phyloP scores from a whole-genome alignment of 2,797 vertebrate genomes.

The Aratinga solstitialis region DNA sequence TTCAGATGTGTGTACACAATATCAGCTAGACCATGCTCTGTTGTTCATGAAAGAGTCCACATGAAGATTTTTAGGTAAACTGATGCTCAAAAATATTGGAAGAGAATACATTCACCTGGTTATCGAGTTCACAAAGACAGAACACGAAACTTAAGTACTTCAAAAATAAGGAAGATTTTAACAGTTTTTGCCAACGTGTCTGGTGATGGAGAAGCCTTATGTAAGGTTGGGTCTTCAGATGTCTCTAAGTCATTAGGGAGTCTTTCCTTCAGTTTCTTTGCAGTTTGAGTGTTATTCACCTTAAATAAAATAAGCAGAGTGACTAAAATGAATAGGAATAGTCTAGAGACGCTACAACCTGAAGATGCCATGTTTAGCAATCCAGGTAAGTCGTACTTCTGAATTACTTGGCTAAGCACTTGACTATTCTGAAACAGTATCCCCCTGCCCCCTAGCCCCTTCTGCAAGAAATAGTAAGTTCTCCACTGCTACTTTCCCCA shows the following conservation, averaged over 20 bases:
- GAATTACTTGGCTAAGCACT: background rate
- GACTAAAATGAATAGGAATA: background rate
- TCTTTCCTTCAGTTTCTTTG: background rate
- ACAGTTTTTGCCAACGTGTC: background rate
- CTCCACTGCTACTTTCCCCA: background rate
- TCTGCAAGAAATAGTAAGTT: background rate
- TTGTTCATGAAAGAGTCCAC: background rate
- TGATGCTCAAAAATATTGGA: background rate
- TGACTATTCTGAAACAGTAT: background rate
- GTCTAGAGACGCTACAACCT: background rate
- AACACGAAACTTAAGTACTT: background rate
- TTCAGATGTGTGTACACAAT: background rate
- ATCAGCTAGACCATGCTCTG: background rate
- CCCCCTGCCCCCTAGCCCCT: rapidly evolving
- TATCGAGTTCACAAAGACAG: background rate
- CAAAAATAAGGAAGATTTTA: background rate
- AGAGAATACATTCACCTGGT: background rate
- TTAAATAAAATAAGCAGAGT: background rate
- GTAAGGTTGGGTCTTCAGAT: background rate
- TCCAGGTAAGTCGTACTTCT: background rate
- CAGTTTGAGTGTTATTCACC: background rate
- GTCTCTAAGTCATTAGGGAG: background rate
- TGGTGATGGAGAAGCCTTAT: background rate
- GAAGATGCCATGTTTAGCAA: background rate
- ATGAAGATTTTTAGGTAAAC: background rate